Conservation (phyloP, 2,113 vertebrate species). For the Tringa solitaria region DNA sequence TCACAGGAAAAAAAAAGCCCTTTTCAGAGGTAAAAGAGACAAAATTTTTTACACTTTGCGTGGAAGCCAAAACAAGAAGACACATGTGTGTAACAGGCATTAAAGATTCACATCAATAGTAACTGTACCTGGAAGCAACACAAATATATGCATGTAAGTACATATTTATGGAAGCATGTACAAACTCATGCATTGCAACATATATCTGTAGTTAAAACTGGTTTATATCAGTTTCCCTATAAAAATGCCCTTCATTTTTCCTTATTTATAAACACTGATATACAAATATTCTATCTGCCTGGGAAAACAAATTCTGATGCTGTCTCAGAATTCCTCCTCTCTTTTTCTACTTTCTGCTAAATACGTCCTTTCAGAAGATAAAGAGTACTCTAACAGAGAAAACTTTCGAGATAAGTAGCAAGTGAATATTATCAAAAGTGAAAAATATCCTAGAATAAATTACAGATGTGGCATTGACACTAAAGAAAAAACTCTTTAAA, state of each 20-base stretch:
- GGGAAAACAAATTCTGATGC: not conserved
- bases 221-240: not conserved
- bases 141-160: not conserved
- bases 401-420: not conserved
- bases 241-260: not conserved
- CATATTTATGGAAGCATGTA: not conserved
- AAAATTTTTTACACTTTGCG: accelerated
- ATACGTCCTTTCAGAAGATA: not conserved
- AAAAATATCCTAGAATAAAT: not conserved
- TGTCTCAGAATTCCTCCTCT: not conserved
- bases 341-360: not conserved
- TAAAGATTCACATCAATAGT: not conserved
- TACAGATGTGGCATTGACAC: not conserved
- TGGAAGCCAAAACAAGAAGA: not conserved
- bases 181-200: not conserved
- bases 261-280: not conserved
- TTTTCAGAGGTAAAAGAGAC: not conserved
- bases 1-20: not conserved
- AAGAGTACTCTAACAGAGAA: not conserved
- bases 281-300: not conserved
- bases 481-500: not conserved
- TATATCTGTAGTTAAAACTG: not conserved
- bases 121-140: not conserved
- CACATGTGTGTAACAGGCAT: accelerated
- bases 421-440: not conserved